phyloP scores from a whole-genome alignment of 1,140 invertebrate genomes.

The Cheumatopsyche charites region DNA sequence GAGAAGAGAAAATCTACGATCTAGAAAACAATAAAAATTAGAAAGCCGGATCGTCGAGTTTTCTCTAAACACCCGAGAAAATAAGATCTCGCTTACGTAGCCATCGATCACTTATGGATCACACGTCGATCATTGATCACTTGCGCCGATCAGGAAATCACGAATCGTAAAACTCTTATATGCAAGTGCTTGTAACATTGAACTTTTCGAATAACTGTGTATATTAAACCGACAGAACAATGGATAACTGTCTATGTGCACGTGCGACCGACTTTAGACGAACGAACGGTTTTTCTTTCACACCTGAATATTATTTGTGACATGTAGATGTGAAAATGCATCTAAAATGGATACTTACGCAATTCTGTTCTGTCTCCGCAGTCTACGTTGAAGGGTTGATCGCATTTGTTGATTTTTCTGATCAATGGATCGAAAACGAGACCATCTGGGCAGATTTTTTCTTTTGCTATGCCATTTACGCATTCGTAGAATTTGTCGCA shows the following conservation, averaged over 20 bases:
- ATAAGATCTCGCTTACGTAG: not conserved
- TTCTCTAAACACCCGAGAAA: not conserved
- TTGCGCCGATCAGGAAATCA: too few species aligned
- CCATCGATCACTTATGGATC: too few species aligned
- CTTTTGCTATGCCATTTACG: constrained; percentile 70
- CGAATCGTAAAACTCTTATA: too few species aligned
- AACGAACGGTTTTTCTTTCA: not conserved
- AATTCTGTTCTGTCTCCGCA: constrained; percentile 83
- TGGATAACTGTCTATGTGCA: not conserved
- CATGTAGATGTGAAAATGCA: not conserved
- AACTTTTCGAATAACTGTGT: too few species aligned
- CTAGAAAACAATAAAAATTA: too few species aligned
- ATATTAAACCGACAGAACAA: not conserved
- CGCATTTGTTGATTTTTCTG: constrained; percentile 86
- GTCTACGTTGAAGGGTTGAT: constrained; percentile 89
- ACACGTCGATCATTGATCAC: too few species aligned
- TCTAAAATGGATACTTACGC: constrained; percentile 81
- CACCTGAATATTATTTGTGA: not conserved
- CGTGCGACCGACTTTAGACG: not conserved
- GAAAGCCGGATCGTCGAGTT: not conserved
- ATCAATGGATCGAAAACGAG: constrained; percentile 84
- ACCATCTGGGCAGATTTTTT: constrained; percentile 84
- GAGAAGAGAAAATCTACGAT: not conserved
- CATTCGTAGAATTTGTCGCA: constrained; percentile 89
- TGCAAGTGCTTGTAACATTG: too few species aligned